Evolutionary conservation across 1,140 invertebrate species (phyloP), one percentile per base, ranked within the genome.

Genomic region (Sarcophaga bullata): DNA sequence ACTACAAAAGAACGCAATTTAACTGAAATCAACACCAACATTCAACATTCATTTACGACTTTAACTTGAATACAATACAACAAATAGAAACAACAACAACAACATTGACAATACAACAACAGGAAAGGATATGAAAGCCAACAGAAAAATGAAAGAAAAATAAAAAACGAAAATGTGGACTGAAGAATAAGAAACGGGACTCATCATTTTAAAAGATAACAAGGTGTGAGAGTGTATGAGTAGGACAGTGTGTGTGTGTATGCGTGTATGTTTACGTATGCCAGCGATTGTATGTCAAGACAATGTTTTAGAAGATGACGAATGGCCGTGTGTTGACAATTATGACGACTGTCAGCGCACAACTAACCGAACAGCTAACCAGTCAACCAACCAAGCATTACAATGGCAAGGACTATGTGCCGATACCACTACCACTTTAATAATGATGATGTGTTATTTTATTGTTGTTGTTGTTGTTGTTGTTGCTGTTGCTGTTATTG

Each of bases 281-380:
- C 25, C 25, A 37, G 25, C 25, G 17, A 52, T 49, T 50, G 75
- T 78, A 17, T 78, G n/a, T 9, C 17, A 78, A 50, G 75, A 25
- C 75, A 50, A 78, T 78, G 75, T 8, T 78, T 50, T 78, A 52
- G 49, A 78, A 50, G 75, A 78, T 52, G 75, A 78, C 75, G 75
- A 78, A 78, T 78, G 75, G 75, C 75, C 25, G 49, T 78, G 48
- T 78, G 75, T 78, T 78, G 75, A 78, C 75, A 78, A 78, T 78
- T 78, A 78, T 78, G 75, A 78, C 49, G 75, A 78, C 75, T 50
- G 19, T 10, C 75, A 68, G 73, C 49, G 17, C 17, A 78, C 75
- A 46, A 73, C 25, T 37, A 37, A 37, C 25, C 25, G 25, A 37
- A 37, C 62, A 17, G 62, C 62, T 15, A 62, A 15, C 7, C 58